Conservation (phyloP, 2,113 vertebrate species). For the Onychostoma macrolepis region DNA sequence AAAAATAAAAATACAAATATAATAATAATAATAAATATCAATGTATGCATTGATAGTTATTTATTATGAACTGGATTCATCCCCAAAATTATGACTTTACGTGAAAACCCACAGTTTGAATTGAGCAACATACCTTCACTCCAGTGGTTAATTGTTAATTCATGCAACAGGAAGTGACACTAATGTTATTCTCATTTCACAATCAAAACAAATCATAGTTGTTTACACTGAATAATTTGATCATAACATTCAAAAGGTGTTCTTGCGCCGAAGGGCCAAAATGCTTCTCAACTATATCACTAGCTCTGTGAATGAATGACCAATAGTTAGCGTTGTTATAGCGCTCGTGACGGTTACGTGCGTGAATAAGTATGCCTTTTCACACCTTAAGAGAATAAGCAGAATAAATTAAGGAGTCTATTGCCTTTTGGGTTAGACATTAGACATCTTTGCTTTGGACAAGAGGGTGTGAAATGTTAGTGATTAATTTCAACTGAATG, state of each 20-base stretch:
- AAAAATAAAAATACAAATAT: too few relatives aligned
- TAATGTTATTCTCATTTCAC: conserved; percentile 1
- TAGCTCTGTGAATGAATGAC: conserved; percentile 54
- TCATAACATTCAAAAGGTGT: conserved; percentile 15
- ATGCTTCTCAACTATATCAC: conserved; percentile 11
- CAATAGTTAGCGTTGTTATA: conserved; percentile 40
- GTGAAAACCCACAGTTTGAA: background rate
- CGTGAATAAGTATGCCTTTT: conserved; percentile 59
- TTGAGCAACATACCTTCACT: background rate
- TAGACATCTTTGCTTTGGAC: conserved; percentile 53
- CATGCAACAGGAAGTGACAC: background rate
- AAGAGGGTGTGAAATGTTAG: conserved; percentile 51
- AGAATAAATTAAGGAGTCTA: conserved; percentile 58
- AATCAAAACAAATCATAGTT: conserved; percentile 22
- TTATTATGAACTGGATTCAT: too few relatives aligned
- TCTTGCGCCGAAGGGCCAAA: background rate
- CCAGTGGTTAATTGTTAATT: background rate
- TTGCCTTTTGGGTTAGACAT: conserved; percentile 58
- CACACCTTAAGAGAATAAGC: conserved; percentile 58
- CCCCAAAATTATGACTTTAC: background rate
- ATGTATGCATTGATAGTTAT: too few relatives aligned
- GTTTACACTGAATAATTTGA: conserved; percentile 21
- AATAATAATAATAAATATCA: too few relatives aligned
- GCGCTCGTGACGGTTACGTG: conserved; percentile 52
- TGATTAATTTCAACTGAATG: conserved; percentile 54